Percentiles rank a stretch among this genome's conserved stretches.
phyloP scores from a whole-genome alignment of 2,888 invertebrate species.

The Lamproptera curius region DNA sequence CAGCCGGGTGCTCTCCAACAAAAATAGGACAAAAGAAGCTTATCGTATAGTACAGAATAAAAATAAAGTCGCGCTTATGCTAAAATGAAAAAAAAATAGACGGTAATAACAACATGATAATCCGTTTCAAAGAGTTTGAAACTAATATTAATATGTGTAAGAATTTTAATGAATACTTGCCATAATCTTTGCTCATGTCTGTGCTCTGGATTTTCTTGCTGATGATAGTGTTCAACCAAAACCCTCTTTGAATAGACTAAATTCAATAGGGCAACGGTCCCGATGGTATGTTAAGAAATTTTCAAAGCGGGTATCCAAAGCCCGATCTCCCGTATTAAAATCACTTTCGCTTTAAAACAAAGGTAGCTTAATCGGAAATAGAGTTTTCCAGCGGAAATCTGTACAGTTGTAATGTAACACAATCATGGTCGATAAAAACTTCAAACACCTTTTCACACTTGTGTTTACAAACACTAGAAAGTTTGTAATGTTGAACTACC shows the following conservation, averaged over 20 bases:
- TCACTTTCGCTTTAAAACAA: constrained; percentile 14
- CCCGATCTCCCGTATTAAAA: constrained; percentile 14
- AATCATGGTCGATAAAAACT: constrained; percentile 5
- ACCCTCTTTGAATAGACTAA: not conserved
- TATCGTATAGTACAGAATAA: no score
- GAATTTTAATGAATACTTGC: constrained; percentile 32
- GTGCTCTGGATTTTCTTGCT: constrained; percentile 9
- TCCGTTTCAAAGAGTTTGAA: no score
- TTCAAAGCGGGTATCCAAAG: constrained; percentile 6
- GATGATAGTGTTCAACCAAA: constrained; percentile 12
- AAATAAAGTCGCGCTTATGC: no score
- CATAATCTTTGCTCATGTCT: constrained; percentile 57
- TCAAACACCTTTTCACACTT: constrained; percentile 13
- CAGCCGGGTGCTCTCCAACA: no score
- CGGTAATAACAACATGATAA: no score
- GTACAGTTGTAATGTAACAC: not conserved
- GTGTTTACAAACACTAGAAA: constrained; percentile 36
- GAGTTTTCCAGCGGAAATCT: not conserved
- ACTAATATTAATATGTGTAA: no score
- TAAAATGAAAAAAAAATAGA: not conserved
- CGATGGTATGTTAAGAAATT: not conserved
- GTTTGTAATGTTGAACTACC: constrained; percentile 24
- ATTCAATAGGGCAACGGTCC: not conserved
- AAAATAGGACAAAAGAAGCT: no score
- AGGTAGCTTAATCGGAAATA: constrained; percentile 3